These are phyloP conservation scores for Metellina segmentata DNA, from an alignment of 2,888 invertebrate species.

Conservation along the genomic window DNA sequence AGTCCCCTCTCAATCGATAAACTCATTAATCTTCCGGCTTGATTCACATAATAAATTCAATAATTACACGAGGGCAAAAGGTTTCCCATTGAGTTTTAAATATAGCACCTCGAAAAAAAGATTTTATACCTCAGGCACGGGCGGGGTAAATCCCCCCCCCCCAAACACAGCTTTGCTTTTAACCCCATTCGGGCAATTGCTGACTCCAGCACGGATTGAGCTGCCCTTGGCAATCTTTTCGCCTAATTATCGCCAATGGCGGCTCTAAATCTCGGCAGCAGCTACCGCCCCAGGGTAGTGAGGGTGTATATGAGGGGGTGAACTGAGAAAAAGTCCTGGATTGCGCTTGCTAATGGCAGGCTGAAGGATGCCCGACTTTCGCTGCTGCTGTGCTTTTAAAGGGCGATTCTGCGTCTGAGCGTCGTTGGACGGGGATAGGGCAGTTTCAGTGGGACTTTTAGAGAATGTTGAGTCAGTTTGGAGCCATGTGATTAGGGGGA, in stretches of 20 bases:
- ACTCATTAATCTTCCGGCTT: neutral
- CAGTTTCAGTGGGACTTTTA: no score
- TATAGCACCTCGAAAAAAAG: neutral
- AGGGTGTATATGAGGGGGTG: neutral
- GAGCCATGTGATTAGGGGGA: no score
- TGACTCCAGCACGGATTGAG: neutral
- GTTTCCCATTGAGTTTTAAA: neutral
- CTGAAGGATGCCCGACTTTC: neutral
- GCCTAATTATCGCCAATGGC: constrained; percentile 27
- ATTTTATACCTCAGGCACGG: neutral
- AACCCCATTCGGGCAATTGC: neutral
- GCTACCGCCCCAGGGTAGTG: neutral
- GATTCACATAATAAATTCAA: neutral
- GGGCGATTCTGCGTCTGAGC: no score
- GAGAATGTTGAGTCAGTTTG: no score
- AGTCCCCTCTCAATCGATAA: neutral
- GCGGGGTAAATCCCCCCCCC: neutral
- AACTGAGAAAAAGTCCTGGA: neutral
- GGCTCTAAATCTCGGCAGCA: neutral
- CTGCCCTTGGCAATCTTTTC: constrained; percentile 6
- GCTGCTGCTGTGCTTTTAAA: no score
- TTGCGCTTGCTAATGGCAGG: constrained; percentile 3
- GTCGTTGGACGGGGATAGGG: no score
- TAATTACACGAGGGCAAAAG: neutral
- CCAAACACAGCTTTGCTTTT: constrained; percentile 26